These are phyloP conservation scores for Endotricha flammealis DNA, from an alignment of 2,888 invertebrate genomes.

Conservation along the genomic window DNA sequence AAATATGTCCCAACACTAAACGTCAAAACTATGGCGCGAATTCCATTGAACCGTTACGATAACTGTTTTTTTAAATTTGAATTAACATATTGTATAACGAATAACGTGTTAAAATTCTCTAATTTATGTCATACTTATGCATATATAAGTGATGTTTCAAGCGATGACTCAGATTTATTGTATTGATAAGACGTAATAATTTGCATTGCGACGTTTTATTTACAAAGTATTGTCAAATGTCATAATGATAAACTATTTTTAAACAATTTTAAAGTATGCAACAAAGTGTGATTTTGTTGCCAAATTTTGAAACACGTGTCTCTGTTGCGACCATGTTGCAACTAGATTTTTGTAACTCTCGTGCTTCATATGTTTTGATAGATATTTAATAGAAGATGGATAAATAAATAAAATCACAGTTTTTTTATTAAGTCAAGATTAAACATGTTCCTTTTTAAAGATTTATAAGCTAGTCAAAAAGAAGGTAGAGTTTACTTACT, in stretches of 20 bases:
- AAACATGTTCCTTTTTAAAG: slow-evolving; percentile 13
- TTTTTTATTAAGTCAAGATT: neutral
- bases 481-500: too few relatives aligned
- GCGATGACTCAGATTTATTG: slow-evolving; percentile 5
- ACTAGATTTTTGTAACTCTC: too few relatives aligned
- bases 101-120: too few relatives aligned
- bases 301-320: slow-evolving; percentile 13
- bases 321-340: neutral
- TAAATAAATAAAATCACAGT: neutral
- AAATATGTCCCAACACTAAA: too few relatives aligned
- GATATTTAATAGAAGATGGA: neutral
- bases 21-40: too few relatives aligned
- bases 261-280: neutral
- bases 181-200: slow-evolving; percentile 1
- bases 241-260: slow-evolving; percentile 2
- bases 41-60: too few relatives aligned
- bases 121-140: too few relatives aligned
- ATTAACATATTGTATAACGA: too few relatives aligned
- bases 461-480: too few relatives aligned
- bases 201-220: neutral
- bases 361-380: too few relatives aligned
- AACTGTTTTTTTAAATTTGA: too few relatives aligned
- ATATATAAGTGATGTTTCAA: slow-evolving; percentile 20
- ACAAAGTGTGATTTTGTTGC: neutral
- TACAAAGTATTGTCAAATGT: slow-evolving; percentile 6